phyloP scores from a whole-genome alignment of 92 coral and sea anemone species.

The Blastomussa wellsi region DNA sequence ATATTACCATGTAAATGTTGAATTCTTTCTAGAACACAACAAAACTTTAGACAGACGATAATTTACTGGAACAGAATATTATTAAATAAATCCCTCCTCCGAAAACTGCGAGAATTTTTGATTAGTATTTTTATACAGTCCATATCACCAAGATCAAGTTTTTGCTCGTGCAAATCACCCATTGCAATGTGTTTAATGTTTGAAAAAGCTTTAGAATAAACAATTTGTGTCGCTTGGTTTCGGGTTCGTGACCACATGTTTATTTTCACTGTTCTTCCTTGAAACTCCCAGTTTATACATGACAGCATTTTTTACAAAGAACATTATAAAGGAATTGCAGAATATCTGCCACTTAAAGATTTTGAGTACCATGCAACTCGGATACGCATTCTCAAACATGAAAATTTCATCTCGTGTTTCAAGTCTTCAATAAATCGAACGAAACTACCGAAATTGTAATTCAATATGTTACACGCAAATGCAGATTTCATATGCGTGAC shows the following conservation, averaged over 20 bases:
- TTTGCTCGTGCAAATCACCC: not conserved
- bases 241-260: too few relatives aligned
- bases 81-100: not conserved
- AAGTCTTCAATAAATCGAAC: not conserved
- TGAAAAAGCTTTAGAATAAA: not conserved
- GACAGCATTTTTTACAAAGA: not conserved
- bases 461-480: constrained; percentile 1
- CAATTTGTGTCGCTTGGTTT: not conserved
- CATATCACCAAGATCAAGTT: not conserved
- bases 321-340: not conserved
- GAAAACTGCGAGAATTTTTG: not conserved
- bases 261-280: not conserved
- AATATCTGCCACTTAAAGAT: not conserved
- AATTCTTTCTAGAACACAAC: not conserved
- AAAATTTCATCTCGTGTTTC: not conserved
- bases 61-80: not conserved
- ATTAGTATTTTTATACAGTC: not conserved
- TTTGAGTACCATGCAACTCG: not conserved
- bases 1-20: not conserved
- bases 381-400: not conserved
- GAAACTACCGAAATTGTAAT: not conserved
- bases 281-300: too few relatives aligned
- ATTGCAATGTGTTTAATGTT: not conserved
- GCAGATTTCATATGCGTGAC: constrained; percentile 43
- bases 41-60: not conserved